phyloP scores from a whole-genome alignment of 2,797 vertebrate species.

The Brachymystax lenok region DNA sequence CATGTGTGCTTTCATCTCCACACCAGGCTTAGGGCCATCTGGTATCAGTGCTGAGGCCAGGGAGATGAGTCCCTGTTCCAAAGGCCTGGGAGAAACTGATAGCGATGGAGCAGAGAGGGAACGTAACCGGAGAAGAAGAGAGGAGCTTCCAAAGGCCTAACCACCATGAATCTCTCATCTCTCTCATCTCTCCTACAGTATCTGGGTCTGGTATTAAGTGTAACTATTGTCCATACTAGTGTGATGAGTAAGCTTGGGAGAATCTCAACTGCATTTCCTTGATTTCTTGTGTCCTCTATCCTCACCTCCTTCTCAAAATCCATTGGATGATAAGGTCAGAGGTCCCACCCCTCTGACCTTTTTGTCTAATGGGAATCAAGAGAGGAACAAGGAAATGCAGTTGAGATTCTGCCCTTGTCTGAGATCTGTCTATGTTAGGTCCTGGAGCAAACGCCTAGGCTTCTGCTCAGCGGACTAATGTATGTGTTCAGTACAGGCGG shows the following conservation, averaged over 20 bases:
- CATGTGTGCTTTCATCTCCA: constrained; percentile 1
- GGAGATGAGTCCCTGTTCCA: constrained; percentile 1
- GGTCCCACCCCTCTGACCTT: too few relatives aligned
- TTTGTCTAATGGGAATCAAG: too few relatives aligned
- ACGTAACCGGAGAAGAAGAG: background rate
- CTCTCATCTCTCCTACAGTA: background rate
- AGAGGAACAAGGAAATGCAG: too few relatives aligned
- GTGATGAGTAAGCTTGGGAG: background rate
- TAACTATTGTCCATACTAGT: background rate
- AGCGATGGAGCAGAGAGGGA: background rate
- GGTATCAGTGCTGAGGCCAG: constrained; percentile 1
- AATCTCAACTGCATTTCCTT: background rate
- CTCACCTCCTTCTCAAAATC: too few relatives aligned
- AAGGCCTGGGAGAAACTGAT: constrained; percentile 8
- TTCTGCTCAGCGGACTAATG: background rate
- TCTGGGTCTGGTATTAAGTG: background rate
- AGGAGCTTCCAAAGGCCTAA: background rate
- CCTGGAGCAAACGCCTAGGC: too few relatives aligned
- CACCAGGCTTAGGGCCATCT: constrained; percentile 4
- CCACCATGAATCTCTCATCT: background rate
- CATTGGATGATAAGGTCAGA: too few relatives aligned
- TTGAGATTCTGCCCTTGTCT: too few relatives aligned
- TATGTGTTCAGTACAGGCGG: background rate
- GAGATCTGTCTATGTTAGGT: too few relatives aligned
- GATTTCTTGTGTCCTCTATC: too few relatives aligned